These are phyloP conservation scores for Osmerus eperlanus DNA, from an alignment of 2,113 vertebrate species.

Conservation along the genomic window DNA sequence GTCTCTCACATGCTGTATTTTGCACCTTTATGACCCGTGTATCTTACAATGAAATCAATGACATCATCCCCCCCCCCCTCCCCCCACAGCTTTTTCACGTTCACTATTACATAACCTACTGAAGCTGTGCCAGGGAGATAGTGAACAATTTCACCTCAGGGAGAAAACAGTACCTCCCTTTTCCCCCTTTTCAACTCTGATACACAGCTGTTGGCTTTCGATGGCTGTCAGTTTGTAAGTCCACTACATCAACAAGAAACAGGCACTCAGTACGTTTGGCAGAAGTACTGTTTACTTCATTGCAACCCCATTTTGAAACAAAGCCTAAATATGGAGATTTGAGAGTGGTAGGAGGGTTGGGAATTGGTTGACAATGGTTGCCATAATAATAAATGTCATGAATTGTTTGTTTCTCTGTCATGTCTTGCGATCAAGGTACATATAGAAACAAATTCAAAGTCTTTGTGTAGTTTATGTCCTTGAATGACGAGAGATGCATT, in stretches of 20 bases:
- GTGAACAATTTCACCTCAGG: slow-evolving; percentile 38
- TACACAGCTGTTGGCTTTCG: slow-evolving; percentile 51
- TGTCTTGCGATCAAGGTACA: no score
- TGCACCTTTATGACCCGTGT: slow-evolving; percentile 1
- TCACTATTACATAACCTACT: slow-evolving; percentile 41
- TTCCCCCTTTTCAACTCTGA: slow-evolving; percentile 22
- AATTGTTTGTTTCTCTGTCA: no score
- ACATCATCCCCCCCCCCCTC: slow-evolving; percentile 48
- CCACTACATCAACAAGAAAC: slow-evolving; percentile 23
- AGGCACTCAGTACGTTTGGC: neutral
- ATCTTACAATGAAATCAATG: slow-evolving; percentile 43
- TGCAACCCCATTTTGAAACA: neutral
- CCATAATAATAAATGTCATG: no score
- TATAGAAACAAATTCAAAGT: no score
- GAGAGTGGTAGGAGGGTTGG: neutral
- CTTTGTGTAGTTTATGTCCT: no score
- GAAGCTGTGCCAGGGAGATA: slow-evolving; percentile 36
- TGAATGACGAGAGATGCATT: no score
- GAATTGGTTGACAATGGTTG: neutral
- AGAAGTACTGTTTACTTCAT: neutral
- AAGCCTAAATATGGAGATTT: neutral
- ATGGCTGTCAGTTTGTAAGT: slow-evolving; percentile 19
- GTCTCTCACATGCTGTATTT: neutral
- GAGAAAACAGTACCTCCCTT: slow-evolving; percentile 32
- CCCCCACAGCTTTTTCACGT: neutral